Conservation (phyloP, 2,113 vertebrate species). For the Conger conger region DNA sequence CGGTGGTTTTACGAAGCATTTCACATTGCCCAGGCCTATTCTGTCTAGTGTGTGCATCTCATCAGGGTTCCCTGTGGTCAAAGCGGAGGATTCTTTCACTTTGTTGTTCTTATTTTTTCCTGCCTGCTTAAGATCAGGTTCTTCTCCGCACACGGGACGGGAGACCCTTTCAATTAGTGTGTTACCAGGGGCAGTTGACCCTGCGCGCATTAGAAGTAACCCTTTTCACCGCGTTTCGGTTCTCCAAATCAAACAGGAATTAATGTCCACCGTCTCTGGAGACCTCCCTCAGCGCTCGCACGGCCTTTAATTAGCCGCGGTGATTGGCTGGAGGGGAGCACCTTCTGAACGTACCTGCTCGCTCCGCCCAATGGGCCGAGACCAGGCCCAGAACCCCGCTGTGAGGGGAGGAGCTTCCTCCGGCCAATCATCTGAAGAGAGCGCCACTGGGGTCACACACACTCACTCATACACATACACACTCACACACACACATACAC, state of each 20-base stretch:
- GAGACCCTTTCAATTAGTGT: conserved; percentile 36
- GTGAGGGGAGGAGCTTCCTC: not conserved
- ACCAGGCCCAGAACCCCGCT: not conserved
- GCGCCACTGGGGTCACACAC: not conserved
- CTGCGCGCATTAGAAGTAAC: not conserved
- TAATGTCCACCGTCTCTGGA: conserved; percentile 20
- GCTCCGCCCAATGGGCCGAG: not conserved
- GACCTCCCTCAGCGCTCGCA: not conserved
- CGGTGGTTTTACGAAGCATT: not conserved
- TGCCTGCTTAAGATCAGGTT: conserved; percentile 11
- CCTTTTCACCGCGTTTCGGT: conserved; percentile 8
- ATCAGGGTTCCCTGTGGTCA: not conserved
- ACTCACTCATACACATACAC: too few species aligned
- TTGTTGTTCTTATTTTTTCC: not conserved
- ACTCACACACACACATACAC: too few species aligned
- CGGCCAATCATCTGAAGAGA: not conserved
- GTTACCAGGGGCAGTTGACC: conserved; percentile 34
- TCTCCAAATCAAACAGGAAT: conserved; percentile 31
- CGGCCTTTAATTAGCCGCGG: conserved; percentile 26
- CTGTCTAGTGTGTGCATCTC: not conserved
- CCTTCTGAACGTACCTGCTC: not conserved
- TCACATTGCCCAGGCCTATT: not conserved
- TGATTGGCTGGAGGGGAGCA: not conserved
- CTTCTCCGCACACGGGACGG: not conserved
- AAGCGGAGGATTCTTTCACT: not conserved